Evolutionary conservation across 92 coral and sea anemone species (phyloP).

Genomic region (Palythoa grandiflora): DNA sequence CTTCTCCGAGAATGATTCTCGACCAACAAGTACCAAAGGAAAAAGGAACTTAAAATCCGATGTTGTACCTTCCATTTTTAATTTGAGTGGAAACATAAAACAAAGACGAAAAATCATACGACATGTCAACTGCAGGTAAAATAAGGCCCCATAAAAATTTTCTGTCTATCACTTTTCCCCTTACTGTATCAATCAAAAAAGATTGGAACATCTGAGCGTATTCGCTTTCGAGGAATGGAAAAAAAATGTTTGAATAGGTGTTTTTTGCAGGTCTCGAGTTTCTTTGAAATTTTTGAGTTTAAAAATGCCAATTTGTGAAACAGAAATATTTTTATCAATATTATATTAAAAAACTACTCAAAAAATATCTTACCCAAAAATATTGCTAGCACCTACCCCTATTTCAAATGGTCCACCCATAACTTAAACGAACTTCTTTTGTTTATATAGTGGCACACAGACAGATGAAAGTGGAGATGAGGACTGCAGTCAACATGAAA

Average conservation of each 20-base stretch:
- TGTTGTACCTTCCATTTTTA: background rate
- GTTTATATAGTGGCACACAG: background rate
- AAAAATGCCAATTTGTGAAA: background rate
- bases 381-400: background rate
- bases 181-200: too few relatives aligned
- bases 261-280: background rate
- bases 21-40: background rate
- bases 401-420: background rate
- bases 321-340: background rate
- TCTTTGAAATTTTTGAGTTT: background rate
- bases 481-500: background rate
- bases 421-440: background rate
- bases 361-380: background rate
- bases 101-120: background rate
- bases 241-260: background rate
- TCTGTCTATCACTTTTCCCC: too few relatives aligned
- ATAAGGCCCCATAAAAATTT: too few relatives aligned
- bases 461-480: background rate
- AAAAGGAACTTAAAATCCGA: constrained; percentile 4
- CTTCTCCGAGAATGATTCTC: background rate
- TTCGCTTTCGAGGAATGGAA: too few relatives aligned
- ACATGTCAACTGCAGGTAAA: background rate
- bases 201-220: too few relatives aligned
- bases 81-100: background rate
- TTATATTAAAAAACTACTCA: too few relatives aligned